phyloP scores from a whole-genome alignment of 2,888 invertebrate species.

The Operophtera brumata region DNA sequence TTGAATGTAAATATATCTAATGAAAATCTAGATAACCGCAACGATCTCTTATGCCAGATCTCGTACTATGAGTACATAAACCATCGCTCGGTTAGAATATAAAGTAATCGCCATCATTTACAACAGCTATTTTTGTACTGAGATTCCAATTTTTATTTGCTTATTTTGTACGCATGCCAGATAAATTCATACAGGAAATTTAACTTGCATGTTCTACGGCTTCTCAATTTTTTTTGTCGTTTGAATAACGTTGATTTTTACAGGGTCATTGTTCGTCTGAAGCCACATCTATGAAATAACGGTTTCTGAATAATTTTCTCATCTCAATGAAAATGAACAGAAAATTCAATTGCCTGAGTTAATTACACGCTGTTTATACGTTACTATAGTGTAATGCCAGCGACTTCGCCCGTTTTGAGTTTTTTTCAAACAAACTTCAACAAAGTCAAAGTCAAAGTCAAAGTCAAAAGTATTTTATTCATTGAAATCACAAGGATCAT shows the following conservation, averaged over 20 bases:
- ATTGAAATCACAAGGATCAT: no score
- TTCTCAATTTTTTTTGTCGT: neutral
- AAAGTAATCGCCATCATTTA: neutral
- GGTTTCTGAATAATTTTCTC: neutral
- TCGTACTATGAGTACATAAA: neutral
- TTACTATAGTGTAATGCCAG: no score
- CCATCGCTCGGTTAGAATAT: neutral
- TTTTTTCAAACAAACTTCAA: no score
- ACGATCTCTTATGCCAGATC: no score
- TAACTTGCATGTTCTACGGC: neutral
- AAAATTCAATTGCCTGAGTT: neutral
- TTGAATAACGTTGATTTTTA: constrained; percentile 1
- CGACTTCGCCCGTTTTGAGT: no score
- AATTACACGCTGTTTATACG: neutral
- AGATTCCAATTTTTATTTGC: constrained; percentile 4
- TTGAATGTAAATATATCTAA: no score
- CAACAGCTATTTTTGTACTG: constrained; percentile 7
- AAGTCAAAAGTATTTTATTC: no score
- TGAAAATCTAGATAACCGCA: no score
- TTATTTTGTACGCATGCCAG: constrained; percentile 3
- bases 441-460: no score
- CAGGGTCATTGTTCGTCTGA: neutral
- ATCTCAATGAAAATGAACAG: neutral
- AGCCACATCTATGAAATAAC: neutral
- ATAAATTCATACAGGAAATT: neutral